Base-by-base conservation (phyloP, 53 echinoderm and acorn worm genomes). In the Arbacia lixula region DNA sequence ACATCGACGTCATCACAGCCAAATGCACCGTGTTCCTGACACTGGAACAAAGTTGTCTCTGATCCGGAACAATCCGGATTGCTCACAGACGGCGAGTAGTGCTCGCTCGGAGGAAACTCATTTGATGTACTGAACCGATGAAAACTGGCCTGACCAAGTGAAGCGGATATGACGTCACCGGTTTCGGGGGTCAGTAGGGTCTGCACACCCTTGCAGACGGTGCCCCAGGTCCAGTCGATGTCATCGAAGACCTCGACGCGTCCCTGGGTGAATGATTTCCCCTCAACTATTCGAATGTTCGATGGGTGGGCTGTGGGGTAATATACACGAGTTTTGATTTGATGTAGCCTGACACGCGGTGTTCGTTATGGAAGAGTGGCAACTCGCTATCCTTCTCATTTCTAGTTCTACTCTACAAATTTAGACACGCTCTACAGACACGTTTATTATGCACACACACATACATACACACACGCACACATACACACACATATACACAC, bases 141-240 rank as follows among this genome's bases (percentile, higher is more conserved):
- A 31, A 75, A 75, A 25, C 55, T 54, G 53, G 14, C 25, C 36
- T 75, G 75, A 53, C 75, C 75, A n/a, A 75, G 75, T 12, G 52
- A 54, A n/a, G 16, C 21, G 30, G 31, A 28, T 19, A 54, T 19
- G 16, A 75, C 43, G 30, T 53, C 36, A 12, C 75, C 75, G 2
- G 75, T 75, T 36, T 32, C 35, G 34, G n/a, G n/a, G 36, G 4
- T 54, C 35, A 75, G 5, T 2, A 5, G 12, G 12, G 11, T 10
- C 12, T 37, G 53, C 3, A 31, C 32, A 9, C 53, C 17, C 14
- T 29, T 24, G 12, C 75, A 75, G 53, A 75, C 27, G 14, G 75
- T 75, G 55, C 75, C 75, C 75, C 75, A 75, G 0, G 22, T 2
- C 4, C 25, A 3, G 22, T 29, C 49, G 19, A 3, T 33, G 36